These are phyloP conservation scores for Microtus richardsoni DNA, from an alignment of 2,113 vertebrate genomes.

Conservation along the genomic window DNA sequence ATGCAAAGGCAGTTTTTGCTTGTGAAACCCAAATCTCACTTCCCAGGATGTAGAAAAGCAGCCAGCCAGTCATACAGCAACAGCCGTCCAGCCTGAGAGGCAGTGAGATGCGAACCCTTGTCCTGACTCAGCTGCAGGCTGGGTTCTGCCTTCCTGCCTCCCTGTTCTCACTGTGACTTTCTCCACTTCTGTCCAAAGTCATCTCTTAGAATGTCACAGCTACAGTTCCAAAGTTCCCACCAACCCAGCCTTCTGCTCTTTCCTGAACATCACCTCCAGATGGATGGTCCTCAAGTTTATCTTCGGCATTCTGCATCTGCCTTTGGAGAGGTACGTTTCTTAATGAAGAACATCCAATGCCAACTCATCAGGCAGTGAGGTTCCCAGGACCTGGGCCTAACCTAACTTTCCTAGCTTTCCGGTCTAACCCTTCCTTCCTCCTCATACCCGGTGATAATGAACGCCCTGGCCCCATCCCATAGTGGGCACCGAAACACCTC, in stretches of 20 bases:
- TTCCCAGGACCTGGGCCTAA: neutral
- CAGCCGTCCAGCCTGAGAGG: neutral
- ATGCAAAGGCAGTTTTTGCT: neutral
- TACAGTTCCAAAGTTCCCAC: neutral
- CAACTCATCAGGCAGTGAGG: neutral
- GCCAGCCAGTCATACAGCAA: neutral
- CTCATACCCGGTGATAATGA: neutral
- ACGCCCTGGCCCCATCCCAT: constrained; percentile 30
- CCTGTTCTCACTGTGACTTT: neutral
- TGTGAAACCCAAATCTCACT: neutral
- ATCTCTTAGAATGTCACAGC: neutral
- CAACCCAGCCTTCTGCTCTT: neutral
- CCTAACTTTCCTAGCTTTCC: neutral
- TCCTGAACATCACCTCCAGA: neutral
- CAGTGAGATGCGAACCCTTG: neutral
- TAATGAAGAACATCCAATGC: neutral
- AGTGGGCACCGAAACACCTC: constrained; percentile 56
- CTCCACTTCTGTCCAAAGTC: neutral
- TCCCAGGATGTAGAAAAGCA: neutral
- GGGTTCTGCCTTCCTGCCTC: neutral
- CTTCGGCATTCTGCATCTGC: neutral
- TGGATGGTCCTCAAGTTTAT: neutral
- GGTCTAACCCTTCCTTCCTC: neutral
- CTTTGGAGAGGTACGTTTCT: neutral
- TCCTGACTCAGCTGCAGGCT: neutral